Evolutionary conservation across 2,888 invertebrate species (phyloP), one percentile per base, ranked within the genome.

Genomic region (Chrysotoxum bicinctum): DNA sequence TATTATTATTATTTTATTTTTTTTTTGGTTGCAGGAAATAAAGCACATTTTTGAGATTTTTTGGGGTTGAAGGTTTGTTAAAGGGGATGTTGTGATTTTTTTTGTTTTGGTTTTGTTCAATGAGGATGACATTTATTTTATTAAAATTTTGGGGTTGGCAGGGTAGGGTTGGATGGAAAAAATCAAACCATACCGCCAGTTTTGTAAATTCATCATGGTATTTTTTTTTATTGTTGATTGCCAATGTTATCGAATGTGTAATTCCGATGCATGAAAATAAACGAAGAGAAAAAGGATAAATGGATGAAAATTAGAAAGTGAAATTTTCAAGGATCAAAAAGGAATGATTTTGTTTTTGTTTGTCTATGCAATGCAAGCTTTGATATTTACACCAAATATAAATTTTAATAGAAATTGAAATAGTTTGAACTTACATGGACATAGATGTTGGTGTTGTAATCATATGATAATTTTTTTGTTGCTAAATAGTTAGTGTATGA

Each of bases 191-290:
- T 81, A 84, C 80, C 70, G 80, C 76, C 84, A 79, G 62, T 62
- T 70, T 64, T 75, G 48, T 50, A 54, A 23, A 45, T 72, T 72
- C 45, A 64, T 68, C 75, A 56, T 73, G 50, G 19, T 73, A 73
- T 69, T 58, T 43, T 56, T 70, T 56, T 72, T 40, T 64, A n/a
- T 72, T 69, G 68, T 48, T 78, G 43, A 64, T 81, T 48, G 76
- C 85, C 85, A 85, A 81, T 85, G 19, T 45, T 19, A 45, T 80
- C 37, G 66, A 85, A 79, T 83, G 74, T 58, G 8, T 48, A 16
- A 62, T 80, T 76, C 76, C 75, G 81, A 81, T 77, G 81, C 85
- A 81, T 85, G 85, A 85, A 85, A 85, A 77, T 77, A 83, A 78
- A 83, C 30, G 43, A 64, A 58, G 52, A 81, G 56, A 80, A 64